Evolutionary conservation across 2,797 vertebrate species (phyloP).

Genomic region (Pogoniulus pusillus): DNA sequence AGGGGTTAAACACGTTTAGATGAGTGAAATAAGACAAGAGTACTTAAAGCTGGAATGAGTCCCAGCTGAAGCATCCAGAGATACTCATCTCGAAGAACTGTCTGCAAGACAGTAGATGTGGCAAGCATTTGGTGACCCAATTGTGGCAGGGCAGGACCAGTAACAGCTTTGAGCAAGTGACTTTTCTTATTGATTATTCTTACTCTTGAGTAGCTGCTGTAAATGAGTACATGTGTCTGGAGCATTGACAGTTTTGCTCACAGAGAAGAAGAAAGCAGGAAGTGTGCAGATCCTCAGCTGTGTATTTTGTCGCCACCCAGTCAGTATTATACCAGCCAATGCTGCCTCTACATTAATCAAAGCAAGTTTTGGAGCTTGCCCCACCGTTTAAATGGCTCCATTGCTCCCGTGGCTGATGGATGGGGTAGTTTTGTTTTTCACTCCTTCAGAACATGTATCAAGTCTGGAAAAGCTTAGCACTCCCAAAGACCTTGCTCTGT

Average conservation of each 20-base stretch:
- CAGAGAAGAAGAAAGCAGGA: not conserved
- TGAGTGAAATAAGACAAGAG: not conserved
- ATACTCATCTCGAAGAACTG: not conserved
- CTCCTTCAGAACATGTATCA: not conserved
- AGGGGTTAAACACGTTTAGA: not conserved
- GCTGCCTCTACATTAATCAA: not conserved
- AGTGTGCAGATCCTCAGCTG: not conserved
- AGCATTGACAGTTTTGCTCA: not conserved
- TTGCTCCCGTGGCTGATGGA: not conserved
- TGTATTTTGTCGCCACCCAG: not conserved
- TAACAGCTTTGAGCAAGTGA: not conserved
- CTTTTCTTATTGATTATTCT: not conserved
- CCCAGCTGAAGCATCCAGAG: not conserved
- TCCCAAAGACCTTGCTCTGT: not conserved
- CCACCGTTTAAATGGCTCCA: not conserved
- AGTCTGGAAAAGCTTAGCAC: not conserved
- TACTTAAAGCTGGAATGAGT: fast-evolving
- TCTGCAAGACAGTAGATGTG: not conserved
- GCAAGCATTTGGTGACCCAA: not conserved
- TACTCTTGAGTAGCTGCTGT: not conserved
- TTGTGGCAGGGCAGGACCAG: not conserved
- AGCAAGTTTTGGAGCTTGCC: not conserved
- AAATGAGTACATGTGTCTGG: not conserved
- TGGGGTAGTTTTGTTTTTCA: not conserved
- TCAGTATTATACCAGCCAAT: not conserved